Evolutionary conservation across 2,888 invertebrate species (phyloP).

Genomic region (Chalcosyrphus nemorum): DNA sequence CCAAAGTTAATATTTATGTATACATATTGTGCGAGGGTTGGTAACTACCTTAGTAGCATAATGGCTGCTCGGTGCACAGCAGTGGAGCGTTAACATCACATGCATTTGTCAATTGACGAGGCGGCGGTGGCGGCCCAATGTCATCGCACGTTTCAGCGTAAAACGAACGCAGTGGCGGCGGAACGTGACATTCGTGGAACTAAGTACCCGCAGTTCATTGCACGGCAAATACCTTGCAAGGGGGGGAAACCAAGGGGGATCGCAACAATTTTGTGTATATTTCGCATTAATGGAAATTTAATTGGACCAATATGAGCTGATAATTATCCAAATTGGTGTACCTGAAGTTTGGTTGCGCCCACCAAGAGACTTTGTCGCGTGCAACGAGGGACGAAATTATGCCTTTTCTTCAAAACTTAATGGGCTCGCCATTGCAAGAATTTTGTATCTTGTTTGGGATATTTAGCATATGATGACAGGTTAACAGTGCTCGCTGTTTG

Average conservation of each 20-base stretch:
- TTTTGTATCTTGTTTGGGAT: constrained; percentile 31
- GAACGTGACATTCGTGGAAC: constrained; percentile 33
- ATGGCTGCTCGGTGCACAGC: constrained; percentile 30
- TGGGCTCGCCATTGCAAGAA: constrained; percentile 4
- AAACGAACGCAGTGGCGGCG: background rate
- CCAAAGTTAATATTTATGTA: constrained; percentile 29
- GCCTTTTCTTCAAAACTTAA: too few species aligned
- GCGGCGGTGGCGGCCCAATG: constrained; percentile 46
- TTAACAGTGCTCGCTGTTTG: background rate
- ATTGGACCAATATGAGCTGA: constrained; percentile 80
- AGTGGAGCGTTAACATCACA: constrained; percentile 41
- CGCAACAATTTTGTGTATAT: constrained; percentile 3
- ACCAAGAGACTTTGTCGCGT: constrained; percentile 18
- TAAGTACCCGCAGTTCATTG: constrained; percentile 53
- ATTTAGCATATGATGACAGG: background rate
- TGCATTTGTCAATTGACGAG: constrained; percentile 63
- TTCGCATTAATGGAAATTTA: constrained; percentile 75
- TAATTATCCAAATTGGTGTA: constrained; percentile 77
- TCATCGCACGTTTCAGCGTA: constrained; percentile 26
- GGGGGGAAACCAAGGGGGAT: background rate
- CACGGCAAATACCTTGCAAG: constrained; percentile 15
- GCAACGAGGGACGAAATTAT: background rate
- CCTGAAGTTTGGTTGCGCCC: constrained; percentile 25
- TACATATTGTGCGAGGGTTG: constrained; percentile 45
- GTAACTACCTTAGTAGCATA: constrained; percentile 54